Conservation (phyloP, 2,113 vertebrate species). For the Merops nubicus region DNA sequence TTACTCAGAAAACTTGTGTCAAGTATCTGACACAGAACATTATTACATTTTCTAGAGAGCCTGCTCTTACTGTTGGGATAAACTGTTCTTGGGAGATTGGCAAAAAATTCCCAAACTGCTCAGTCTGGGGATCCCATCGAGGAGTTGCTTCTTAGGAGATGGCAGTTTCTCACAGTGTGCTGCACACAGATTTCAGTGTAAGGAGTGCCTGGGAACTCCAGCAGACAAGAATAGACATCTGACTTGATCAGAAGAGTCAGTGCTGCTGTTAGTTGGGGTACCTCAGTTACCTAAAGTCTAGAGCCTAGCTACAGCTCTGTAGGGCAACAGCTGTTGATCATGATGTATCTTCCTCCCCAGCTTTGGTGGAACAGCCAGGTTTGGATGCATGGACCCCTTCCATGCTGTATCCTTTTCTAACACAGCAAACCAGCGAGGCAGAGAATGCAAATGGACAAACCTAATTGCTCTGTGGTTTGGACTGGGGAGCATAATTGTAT, state of each 20-base stretch:
- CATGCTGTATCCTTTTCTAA: neutral
- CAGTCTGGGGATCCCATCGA: rapidly evolving
- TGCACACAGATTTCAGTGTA: rapidly evolving
- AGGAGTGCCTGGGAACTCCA: rapidly evolving
- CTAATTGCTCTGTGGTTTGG: neutral
- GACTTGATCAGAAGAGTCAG: neutral
- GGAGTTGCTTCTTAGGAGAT: neutral
- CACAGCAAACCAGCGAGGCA: neutral
- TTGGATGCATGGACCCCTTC: neutral
- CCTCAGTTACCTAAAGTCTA: neutral
- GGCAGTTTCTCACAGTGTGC: neutral
- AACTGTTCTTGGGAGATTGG: rapidly evolving
- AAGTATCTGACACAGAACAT: neutral
- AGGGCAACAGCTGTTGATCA: neutral
- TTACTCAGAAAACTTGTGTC: neutral
- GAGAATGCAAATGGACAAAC: neutral
- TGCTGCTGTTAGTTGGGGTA: neutral
- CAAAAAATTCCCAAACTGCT: neutral
- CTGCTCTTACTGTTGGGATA: neutral
- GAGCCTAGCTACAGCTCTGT: neutral
- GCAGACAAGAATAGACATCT: neutral
- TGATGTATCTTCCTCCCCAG: neutral
- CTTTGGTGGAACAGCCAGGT: neutral
- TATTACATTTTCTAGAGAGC: neutral
- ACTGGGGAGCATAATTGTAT: neutral